These are phyloP conservation scores for Rhinichthys klamathensis DNA, from an alignment of 2,113 vertebrate genomes.

Conservation along the genomic window DNA sequence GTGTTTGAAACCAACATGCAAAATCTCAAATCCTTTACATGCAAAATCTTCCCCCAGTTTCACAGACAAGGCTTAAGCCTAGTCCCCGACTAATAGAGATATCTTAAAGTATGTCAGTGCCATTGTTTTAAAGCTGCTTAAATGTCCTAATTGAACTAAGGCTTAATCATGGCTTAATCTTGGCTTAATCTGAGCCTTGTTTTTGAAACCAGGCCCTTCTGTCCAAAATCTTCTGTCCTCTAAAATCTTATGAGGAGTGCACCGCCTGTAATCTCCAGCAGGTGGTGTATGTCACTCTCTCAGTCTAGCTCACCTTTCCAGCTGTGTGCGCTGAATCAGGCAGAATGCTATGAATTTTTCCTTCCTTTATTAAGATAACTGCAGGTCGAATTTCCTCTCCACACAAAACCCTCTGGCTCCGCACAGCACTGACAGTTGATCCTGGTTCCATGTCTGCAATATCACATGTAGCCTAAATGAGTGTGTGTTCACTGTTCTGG, in stretches of 20 bases:
- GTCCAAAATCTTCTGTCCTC: too few relatives aligned
- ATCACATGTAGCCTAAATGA: not conserved
- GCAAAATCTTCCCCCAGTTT: too few relatives aligned
- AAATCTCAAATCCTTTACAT: not conserved
- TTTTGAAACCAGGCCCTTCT: too few relatives aligned
- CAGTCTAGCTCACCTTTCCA: slow-evolving; percentile 62
- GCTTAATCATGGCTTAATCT: too few relatives aligned
- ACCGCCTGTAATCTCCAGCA: slow-evolving; percentile 37
- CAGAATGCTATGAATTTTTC: slow-evolving; percentile 73
- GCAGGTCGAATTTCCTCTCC: slow-evolving; percentile 71
- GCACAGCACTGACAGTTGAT: slow-evolving; percentile 67
- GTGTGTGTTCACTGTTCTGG: not conserved
- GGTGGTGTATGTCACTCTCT: slow-evolving; percentile 9
- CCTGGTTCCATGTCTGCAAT: slow-evolving; percentile 70
- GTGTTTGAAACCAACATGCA: not conserved
- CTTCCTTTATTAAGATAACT: slow-evolving; percentile 73
- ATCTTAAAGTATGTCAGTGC: too few relatives aligned
- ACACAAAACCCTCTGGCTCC: slow-evolving; percentile 75
- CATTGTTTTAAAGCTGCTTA: too few relatives aligned
- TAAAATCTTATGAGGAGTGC: not conserved
- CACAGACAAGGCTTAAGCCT: too few relatives aligned
- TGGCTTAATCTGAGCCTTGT: too few relatives aligned
- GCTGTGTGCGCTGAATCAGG: slow-evolving; percentile 49
- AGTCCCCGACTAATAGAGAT: too few relatives aligned
- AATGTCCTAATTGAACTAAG: too few relatives aligned